Evolutionary conservation across 2,113 vertebrate genomes (phyloP).

Genomic region (Ctenomys sociabilis): DNA sequence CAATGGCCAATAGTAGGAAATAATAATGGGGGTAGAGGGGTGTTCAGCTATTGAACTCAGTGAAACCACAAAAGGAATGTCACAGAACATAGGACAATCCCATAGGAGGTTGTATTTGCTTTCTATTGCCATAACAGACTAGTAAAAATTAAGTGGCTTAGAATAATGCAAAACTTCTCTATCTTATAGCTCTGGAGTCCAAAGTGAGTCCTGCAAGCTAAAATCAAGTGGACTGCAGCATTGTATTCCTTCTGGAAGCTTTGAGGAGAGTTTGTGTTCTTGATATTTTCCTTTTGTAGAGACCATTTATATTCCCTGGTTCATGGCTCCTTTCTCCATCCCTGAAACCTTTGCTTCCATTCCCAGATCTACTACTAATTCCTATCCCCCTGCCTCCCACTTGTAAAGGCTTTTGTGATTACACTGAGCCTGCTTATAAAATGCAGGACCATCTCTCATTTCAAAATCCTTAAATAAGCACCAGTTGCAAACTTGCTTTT

Average conservation of each 20-base stretch:
- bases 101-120: neutral
- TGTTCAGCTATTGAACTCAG: neutral
- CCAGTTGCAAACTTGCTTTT: neutral
- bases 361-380: neutral
- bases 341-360: neutral
- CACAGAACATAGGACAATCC: neutral
- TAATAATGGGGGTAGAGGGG: neutral
- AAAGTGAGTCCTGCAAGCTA: neutral
- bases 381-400: neutral
- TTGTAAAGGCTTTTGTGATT: neutral
- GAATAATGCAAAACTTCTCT: neutral
- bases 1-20: neutral
- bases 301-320: neutral
- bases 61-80: neutral
- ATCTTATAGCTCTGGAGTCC: neutral
- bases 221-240: neutral
- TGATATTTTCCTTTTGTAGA: neutral
- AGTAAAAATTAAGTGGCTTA: neutral
- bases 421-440: neutral
- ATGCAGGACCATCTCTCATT: neutral
- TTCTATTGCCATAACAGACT: neutral
- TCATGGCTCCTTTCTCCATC: neutral
- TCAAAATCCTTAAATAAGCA: neutral
- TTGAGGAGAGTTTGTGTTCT: neutral
- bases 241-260: neutral